Percentiles rank a stretch among this genome's conserved stretches.
Conservation (phyloP, 2,888 invertebrate species). For the Chirona hameri region DNA sequence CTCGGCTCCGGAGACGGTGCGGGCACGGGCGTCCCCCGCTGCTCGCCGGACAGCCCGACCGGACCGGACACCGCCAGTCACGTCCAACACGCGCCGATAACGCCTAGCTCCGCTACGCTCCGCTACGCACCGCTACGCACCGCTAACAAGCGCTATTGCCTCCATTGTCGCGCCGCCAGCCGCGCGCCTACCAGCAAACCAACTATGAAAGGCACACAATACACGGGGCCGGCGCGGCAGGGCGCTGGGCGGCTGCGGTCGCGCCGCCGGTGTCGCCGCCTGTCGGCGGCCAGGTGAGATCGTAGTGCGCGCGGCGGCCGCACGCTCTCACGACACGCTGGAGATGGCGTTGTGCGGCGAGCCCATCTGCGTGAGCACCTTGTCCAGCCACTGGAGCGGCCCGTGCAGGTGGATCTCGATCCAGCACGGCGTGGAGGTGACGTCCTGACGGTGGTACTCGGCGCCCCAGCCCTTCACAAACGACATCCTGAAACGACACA, state of each 20-base stretch:
- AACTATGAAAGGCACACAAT: background rate
- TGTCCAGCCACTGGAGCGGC: slow-evolving; percentile 97
- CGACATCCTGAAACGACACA: slow-evolving; percentile 75
- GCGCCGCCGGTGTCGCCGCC: background rate
- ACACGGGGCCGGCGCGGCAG: background rate
- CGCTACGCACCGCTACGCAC: background rate
- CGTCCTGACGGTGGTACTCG: slow-evolving; percentile 97
- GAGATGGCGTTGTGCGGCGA: slow-evolving; percentile 96
- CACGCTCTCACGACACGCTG: slow-evolving; percentile 74
- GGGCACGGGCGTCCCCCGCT: too few relatives aligned
- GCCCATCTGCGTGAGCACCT: slow-evolving; percentile 97
- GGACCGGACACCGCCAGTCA: too few relatives aligned
- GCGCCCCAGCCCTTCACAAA: slow-evolving; percentile 99
- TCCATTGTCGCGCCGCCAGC: background rate
- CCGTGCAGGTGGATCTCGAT: slow-evolving; percentile 98
- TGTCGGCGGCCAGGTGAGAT: background rate
- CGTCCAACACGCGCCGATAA: too few relatives aligned
- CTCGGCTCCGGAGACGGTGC: too few relatives aligned
- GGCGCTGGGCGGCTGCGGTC: background rate
- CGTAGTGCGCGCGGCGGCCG: slow-evolving; percentile 1
- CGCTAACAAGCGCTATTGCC: background rate
- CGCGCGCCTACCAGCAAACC: background rate
- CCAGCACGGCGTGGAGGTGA: slow-evolving; percentile 99
- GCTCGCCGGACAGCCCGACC: too few relatives aligned
- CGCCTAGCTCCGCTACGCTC: background rate